Percentiles rank a stretch among this genome's conserved stretches.
These are phyloP conservation scores for Unio delphinus DNA, from an alignment of 2,888 invertebrate genomes.

Conservation along the genomic window DNA sequence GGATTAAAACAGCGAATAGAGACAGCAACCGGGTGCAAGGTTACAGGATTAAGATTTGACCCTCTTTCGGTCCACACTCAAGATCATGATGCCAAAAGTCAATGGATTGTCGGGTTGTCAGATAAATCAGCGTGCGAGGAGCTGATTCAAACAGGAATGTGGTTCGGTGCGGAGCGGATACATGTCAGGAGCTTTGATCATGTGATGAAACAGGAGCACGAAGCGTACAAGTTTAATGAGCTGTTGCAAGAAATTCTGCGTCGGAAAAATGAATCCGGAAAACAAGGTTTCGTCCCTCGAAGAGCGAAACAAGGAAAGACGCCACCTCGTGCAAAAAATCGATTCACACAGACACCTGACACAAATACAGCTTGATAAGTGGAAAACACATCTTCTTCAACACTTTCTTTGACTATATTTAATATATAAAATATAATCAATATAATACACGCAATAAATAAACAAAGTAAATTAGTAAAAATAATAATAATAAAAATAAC, in stretches of 20 bases:
- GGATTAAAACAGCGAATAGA: conserved; percentile 38
- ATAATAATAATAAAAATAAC: too few relatives aligned
- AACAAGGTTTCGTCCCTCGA: too few relatives aligned
- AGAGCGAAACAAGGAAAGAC: too few relatives aligned
- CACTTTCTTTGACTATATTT: too few relatives aligned
- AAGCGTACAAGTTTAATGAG: conserved; percentile 38
- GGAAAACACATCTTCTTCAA: too few relatives aligned
- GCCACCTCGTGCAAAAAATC: too few relatives aligned
- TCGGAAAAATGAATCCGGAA: not conserved
- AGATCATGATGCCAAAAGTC: conserved; percentile 32
- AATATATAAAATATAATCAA: too few relatives aligned
- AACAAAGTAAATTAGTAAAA: too few relatives aligned
- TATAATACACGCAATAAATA: too few relatives aligned
- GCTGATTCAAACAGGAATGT: conserved; percentile 29
- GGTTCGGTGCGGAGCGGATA: conserved; percentile 27
- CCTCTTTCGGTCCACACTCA: conserved; percentile 38
- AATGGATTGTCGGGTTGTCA: conserved; percentile 42
- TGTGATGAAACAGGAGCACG: conserved; percentile 43
- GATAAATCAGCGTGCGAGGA: conserved; percentile 24
- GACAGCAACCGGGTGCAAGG: conserved; percentile 19
- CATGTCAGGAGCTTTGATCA: conserved; percentile 39
- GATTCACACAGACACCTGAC: too few relatives aligned
- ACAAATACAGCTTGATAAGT: too few relatives aligned
- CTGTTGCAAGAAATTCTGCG: conserved; percentile 20
- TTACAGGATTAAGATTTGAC: conserved; percentile 40